Evolutionary conservation across 1,140 invertebrate genomes (phyloP), one percentile per base, ranked within the genome.

Genomic region (Drosophila trapezifrons): DNA sequence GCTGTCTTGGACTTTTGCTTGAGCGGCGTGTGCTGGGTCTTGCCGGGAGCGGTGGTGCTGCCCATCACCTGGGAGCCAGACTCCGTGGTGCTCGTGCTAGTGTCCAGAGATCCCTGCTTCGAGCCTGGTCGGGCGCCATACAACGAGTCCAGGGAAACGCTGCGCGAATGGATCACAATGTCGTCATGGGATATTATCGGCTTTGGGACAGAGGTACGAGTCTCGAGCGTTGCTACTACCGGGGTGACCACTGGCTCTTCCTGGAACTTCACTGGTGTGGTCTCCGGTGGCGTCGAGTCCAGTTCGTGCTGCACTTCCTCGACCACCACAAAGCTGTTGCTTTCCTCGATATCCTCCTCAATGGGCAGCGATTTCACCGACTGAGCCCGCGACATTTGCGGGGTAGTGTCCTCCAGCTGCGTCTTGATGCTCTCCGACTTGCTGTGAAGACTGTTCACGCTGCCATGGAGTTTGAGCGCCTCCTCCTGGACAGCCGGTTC

Each of bases 401-500:
- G 90, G 0, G 90, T 82, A 4, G 74, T 69, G 37, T 90, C 90
- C 32, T 90, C 90, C 35, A 91, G 25, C 32, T 89, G 86, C 7
- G 90, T 91, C 54, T 80, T 82, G 13, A 91, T 91, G 60, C 90
- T 91, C 45, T 91, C 90, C 13, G 78, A 85, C 66, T 91, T 91
- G 42, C 90, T 91, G 32, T 91, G 86, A 4, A 90, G 43, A 35
- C 85, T 91, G 12, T 65, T 90, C 0, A 82, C 40, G 52, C 90
- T 91, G 15, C 80, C 90, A 13, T 90, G 81, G 0, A 76, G 89
- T 29, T 78, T 79, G 0, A 82, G 60, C 0, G 35, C 8, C 2
- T 69, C 35, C 13, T 74, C 82, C 1, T 38, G 54, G 18, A 10
- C 9, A 20, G 70, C 40, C 4, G 74, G 46, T 3, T 67, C 58